Evolutionary conservation across 2,797 vertebrate genomes (phyloP).

Genomic region (Anguilla anguilla): DNA sequence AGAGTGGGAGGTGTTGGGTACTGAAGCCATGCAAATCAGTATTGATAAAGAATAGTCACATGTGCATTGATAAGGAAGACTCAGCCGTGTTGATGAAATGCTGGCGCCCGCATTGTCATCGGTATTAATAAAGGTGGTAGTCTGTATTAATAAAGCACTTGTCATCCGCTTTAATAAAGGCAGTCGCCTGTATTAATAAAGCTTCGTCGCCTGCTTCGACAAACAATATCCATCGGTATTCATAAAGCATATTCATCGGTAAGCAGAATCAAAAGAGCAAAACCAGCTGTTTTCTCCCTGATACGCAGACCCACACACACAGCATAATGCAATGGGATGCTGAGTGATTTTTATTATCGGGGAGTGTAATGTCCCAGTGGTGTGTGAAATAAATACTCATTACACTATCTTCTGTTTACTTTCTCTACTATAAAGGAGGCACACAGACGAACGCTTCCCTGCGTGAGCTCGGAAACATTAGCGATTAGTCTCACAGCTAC

Average conservation of each 20-base stretch:
- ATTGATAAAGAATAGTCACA: background rate
- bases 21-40: background rate
- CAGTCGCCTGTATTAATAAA: background rate
- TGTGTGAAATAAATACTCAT: background rate
- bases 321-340: background rate
- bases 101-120: too few species aligned
- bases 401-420: background rate
- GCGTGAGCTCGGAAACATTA: background rate
- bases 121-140: too few species aligned
- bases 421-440: background rate
- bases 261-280: background rate
- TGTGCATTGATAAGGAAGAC: too few species aligned
- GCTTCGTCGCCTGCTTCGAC: background rate
- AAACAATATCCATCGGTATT: background rate
- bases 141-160: background rate
- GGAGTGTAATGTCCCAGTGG: background rate
- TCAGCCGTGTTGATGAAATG: too few species aligned
- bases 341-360: background rate
- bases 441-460: slow-evolving; percentile 1
- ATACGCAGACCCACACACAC: background rate
- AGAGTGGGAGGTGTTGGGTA: background rate
- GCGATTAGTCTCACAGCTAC: background rate
- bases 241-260: background rate
- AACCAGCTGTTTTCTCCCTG: background rate
- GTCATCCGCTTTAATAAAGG: background rate